These are phyloP conservation scores for Dasypolia templi DNA, from an alignment of 2,888 invertebrate genomes.

Conservation along the genomic window DNA sequence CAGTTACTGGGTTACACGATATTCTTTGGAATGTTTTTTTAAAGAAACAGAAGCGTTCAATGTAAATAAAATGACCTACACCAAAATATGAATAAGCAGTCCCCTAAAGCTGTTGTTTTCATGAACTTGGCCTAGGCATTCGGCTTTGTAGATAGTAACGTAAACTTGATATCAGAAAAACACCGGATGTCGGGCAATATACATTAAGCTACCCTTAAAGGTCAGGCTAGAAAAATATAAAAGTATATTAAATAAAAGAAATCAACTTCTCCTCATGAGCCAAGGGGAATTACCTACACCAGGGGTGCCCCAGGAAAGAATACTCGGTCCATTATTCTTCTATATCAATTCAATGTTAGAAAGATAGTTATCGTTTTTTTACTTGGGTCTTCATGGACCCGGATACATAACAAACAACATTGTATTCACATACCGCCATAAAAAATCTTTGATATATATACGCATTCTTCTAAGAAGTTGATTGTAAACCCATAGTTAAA, in stretches of 20 bases:
- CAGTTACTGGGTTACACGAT: too few relatives aligned
- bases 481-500: conserved; percentile 6
- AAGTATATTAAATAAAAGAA: background rate
- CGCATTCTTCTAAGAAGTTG: conserved; percentile 17
- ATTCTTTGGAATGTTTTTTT: too few relatives aligned
- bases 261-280: background rate
- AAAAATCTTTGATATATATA: conserved; percentile 3
- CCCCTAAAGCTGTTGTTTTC: background rate
- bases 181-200: background rate
- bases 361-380: background rate
- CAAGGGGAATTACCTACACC: too few relatives aligned
- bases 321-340: conserved; percentile 6
- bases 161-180: background rate
- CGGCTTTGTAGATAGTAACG: background rate
- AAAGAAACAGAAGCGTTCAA: too few relatives aligned
- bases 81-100: background rate
- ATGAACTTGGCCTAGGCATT: conserved; percentile 3
- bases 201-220: background rate
- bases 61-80: too few relatives aligned
- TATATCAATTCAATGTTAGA: background rate
- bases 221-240: fast-evolving
- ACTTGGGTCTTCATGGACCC: background rate
- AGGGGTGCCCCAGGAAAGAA: conserved; percentile 7
- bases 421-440: background rate
- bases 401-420: conserved; percentile 7